Percentiles rank a stretch among this genome's conserved stretches.
Evolutionary conservation across 2,888 invertebrate genomes (phyloP).

Genomic region (Entomobrya proxima): DNA sequence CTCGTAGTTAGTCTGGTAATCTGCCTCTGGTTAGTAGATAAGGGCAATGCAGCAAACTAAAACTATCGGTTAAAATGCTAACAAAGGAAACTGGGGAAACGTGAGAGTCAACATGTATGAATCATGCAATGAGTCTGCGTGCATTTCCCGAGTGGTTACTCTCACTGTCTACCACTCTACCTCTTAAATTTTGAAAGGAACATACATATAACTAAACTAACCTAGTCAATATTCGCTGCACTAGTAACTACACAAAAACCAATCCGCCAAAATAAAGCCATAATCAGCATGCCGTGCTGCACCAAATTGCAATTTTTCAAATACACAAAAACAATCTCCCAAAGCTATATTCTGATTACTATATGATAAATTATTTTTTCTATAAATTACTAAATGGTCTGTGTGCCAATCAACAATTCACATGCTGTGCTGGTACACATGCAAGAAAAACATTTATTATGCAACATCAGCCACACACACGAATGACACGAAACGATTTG

Average conservation of each 20-base stretch:
- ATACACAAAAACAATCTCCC: background rate
- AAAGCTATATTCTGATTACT: background rate
- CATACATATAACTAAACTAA: too few relatives aligned
- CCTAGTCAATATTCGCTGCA: background rate
- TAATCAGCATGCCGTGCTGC: background rate
- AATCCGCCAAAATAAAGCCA: background rate
- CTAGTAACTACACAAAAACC: constrained; percentile 10
- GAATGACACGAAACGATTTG: constrained; percentile 23
- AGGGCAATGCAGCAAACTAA: background rate
- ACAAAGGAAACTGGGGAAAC: background rate
- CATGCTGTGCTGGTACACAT: constrained; percentile 10
- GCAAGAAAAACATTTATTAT: constrained; percentile 27
- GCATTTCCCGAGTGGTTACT: too few relatives aligned
- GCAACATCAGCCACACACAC: background rate
- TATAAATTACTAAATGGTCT: background rate
- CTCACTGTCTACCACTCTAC: too few relatives aligned
- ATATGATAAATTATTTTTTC: constrained; percentile 21
- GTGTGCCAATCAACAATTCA: constrained; percentile 24
- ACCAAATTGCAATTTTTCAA: constrained; percentile 18
- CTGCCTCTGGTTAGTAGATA: background rate
- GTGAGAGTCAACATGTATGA: constrained; percentile 13
- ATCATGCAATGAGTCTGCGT: background rate
- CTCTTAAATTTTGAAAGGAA: too few relatives aligned
- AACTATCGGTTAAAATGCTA: background rate
- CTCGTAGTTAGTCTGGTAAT: too few relatives aligned